Percentiles rank a stretch among this genome's conserved stretches.
Evolutionary conservation across 2,888 invertebrate genomes (phyloP).

Genomic region (Pomacea canaliculata): DNA sequence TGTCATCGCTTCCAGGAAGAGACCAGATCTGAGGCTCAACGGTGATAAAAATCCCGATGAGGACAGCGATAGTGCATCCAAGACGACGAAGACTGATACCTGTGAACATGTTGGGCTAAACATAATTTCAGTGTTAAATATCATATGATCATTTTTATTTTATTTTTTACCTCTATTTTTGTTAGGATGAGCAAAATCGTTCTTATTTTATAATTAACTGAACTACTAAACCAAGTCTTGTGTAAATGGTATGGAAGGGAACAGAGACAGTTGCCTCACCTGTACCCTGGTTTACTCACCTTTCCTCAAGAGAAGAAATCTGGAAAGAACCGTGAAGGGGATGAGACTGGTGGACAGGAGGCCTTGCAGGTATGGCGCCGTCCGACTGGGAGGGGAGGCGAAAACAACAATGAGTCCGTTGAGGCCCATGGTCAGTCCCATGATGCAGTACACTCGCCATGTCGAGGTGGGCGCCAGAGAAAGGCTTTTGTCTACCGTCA

Average conservation of each 20-base stretch:
- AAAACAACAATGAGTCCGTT: conserved; percentile 49
- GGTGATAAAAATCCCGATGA: conserved; percentile 51
- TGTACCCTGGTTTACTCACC: conserved; percentile 23
- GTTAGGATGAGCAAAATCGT: no score
- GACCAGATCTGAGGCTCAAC: conserved; percentile 53
- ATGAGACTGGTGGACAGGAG: conserved; percentile 42
- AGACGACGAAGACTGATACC: conserved; percentile 44
- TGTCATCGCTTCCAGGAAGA: conserved; percentile 41
- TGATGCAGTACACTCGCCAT: conserved; percentile 37
- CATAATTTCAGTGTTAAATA: background rate
- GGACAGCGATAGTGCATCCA: conserved; percentile 42
- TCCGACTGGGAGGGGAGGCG: conserved; percentile 43
- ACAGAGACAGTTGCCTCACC: no score
- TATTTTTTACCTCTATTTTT: no score
- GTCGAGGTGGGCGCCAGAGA: conserved; percentile 34
- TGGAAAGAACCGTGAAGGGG: conserved; percentile 41
- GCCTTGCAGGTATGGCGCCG: conserved; percentile 49
- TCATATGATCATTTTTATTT: background rate
- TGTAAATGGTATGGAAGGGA: no score
- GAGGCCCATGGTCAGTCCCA: conserved; percentile 42
- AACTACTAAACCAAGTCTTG: no score
- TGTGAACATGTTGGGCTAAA: conserved; percentile 22
- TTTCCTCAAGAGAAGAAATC: conserved; percentile 43
- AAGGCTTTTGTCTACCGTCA: conserved; percentile 27
- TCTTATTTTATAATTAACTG: no score